Base-by-base conservation (phyloP, 2,888 invertebrate species). In the Rotaria magnacalcarata region DNA sequence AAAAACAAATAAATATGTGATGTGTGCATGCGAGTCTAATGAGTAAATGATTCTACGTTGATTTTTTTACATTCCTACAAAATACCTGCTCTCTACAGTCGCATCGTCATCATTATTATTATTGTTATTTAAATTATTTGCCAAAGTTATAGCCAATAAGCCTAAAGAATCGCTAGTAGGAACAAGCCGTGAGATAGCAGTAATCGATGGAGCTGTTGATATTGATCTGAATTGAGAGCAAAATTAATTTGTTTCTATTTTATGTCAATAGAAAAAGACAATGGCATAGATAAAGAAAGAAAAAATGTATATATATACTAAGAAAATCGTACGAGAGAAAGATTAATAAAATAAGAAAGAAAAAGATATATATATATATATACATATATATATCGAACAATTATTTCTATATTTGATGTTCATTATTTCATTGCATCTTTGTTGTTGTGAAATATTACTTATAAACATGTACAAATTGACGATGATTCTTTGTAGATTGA, bases 381-480 rank as follows among this genome's bases (percentile, higher is more conserved):
- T 16, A 8, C 14, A 14, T 52, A 52, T 52, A 67, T 27, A 41
- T 14, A 67, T 67, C 24, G 34, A 67, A 67, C 67, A 67, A 67
- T 27, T 67, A 67, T 67, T 34, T 19, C 54, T 54, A 0, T 21
- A 21, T 21, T 54, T 1, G 21, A 54, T 54, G 54, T 54, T 54
- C 54, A 54, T 54, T 19, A 67, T 6, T 67, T 67, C 3, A 14
- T 67, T 67, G 16, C 0, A 16, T 34, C 2, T 16, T 67, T 67
- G 67, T 41, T 27, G 34, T 67, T 67, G 19, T 34, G 6, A 19
- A 34, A 67, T 67, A 19, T 8, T 19, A 19, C 19, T 67, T 67
- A 67, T 34, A 67, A 19, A 67, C 67, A 67, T 67, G 67, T 67
- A 34, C 67, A 67, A 34, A 67, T 67, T 67, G 67, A 67, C 67